Evolutionary conservation across 2,113 vertebrate genomes (phyloP), one percentile per base, ranked within the genome.

Genomic region (Athene noctua): DNA sequence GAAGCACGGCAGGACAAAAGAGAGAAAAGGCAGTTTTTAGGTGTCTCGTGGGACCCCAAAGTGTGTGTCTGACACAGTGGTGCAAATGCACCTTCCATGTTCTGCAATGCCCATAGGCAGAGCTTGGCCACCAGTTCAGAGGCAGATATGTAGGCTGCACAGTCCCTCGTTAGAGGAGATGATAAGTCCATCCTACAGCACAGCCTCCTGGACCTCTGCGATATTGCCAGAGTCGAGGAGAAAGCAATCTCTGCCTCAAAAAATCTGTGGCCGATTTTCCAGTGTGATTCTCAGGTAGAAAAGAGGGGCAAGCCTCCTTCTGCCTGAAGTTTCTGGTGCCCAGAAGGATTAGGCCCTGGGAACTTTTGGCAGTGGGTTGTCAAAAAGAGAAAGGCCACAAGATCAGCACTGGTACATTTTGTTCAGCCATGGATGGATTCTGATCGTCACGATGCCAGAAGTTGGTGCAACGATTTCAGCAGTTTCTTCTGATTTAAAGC

Each of bases 31-130:
- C 17, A 10, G 61, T 2, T 52, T 62, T 61, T 11, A 15, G 47
- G 25, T 63, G n/a, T 38, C 34, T 40, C 23, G 29, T 11, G 3
- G 46, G 46, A 74, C 34, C 61, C 36, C 29, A 29, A 36, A 52
- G 13, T 2, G 6, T 21, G 15, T 54, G 30, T 32, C 29, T 22
- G 34, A 44, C 6, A 13, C 1, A 1, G 46, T n/a, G 70, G 10
- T 61, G 12, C 15, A 82, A 59, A 67, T 9, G 17, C 10, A 26
- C 5, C 17, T 63, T 38, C 44, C 6, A 4, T 2, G 16, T 23
- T 46, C 22, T 59, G 32, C 6, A 0, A 26, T 44, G 30, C 51
- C 25, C 2, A 0, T 8, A 30, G 30, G 66, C 21, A 54, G 70
- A 59, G 9, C 29, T 10, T 21, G n/a, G 65, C 30, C 26, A 18